phyloP scores from a whole-genome alignment of 2,113 vertebrate genomes.

The Lagenorhynchus albirostris region DNA sequence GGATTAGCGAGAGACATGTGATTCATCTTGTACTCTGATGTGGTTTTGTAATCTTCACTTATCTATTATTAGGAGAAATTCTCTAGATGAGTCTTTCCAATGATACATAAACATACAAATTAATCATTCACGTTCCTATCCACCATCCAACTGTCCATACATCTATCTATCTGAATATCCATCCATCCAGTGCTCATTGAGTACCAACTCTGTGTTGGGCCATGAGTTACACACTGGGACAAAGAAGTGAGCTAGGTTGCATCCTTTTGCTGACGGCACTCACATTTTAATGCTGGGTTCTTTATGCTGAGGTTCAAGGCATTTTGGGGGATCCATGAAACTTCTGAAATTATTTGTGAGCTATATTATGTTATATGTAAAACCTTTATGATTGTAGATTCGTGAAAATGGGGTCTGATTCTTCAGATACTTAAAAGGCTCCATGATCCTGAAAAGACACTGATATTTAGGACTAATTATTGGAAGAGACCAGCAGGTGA shows the following conservation, averaged over 20 bases:
- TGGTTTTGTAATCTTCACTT: conserved; percentile 21
- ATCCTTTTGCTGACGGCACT: background rate
- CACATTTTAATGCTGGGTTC: background rate
- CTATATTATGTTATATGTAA: background rate
- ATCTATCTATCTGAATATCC: no score
- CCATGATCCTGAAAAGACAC: background rate
- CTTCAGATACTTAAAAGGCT: background rate
- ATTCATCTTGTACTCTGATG: conserved; percentile 42
- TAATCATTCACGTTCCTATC: background rate
- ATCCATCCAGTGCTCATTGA: background rate
- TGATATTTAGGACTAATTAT: background rate
- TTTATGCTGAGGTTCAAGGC: background rate
- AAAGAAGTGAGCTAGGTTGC: background rate
- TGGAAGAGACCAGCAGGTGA: background rate
- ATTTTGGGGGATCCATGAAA: background rate
- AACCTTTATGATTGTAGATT: background rate
- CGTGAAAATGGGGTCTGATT: background rate
- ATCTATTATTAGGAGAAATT: conserved; percentile 19
- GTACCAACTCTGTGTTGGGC: background rate
- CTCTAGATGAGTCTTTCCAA: conserved; percentile 18
- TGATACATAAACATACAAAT: background rate
- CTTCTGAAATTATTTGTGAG: background rate
- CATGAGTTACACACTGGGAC: background rate
- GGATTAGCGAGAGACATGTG: conserved; percentile 9
- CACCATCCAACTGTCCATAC: background rate